phyloP scores from a whole-genome alignment of 1,140 invertebrate species.

The Drosophila punjabiensis region DNA sequence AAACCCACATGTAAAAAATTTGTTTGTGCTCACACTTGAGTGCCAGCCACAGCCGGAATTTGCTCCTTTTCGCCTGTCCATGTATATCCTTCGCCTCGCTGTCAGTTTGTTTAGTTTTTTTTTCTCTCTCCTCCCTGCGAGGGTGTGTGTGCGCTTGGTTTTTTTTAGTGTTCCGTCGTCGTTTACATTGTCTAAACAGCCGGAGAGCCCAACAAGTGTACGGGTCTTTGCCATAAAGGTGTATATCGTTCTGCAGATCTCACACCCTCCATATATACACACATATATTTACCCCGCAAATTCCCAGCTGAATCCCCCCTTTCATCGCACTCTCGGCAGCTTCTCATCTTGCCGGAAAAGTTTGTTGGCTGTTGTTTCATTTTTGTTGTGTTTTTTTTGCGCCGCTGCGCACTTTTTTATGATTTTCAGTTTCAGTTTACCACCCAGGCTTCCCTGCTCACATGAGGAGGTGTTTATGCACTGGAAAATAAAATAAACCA shows the following conservation, averaged over 20 bases:
- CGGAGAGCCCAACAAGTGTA: constrained; percentile 65
- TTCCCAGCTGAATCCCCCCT: constrained; percentile 38
- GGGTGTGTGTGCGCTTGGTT: constrained; percentile 27
- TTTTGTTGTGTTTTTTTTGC: constrained; percentile 61
- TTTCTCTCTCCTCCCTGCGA: constrained; percentile 1
- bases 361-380: constrained; percentile 37
- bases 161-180: constrained; percentile 68
- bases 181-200: constrained; percentile 81
- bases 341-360: constrained; percentile 51
- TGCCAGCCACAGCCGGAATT: constrained; percentile 49
- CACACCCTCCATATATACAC: constrained; percentile 1
- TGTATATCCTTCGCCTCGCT: constrained; percentile 44
- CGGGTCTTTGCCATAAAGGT: constrained; percentile 59
- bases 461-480: constrained; percentile 59
- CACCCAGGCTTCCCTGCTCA: constrained; percentile 15
- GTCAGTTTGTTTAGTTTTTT: constrained; percentile 77
- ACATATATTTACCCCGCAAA: constrained; percentile 10
- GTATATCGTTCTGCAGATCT: constrained; percentile 42
- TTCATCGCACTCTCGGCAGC: constrained; percentile 46
- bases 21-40: constrained; percentile 72
- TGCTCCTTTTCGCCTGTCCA: constrained; percentile 21
- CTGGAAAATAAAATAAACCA: constrained; percentile 1
- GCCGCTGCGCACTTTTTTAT: constrained; percentile 77
- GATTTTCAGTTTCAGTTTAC: constrained; percentile 61
- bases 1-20: constrained; percentile 58